Evolutionary conservation across 1,140 invertebrate species (phyloP).

Genomic region (Hyles vespertilio): DNA sequence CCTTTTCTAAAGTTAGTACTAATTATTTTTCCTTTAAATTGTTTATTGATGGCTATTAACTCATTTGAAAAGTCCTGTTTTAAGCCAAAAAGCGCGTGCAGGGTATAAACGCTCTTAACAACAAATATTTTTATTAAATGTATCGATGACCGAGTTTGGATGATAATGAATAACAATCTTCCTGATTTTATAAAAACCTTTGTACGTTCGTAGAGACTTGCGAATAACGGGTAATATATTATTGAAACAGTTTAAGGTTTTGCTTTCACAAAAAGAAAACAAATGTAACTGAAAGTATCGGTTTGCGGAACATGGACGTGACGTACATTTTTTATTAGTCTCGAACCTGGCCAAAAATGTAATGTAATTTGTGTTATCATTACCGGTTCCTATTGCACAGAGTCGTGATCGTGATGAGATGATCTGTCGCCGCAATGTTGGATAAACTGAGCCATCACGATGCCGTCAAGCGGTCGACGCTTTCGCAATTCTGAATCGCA

Average conservation of each 20-base stretch:
- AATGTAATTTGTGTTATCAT: constrained; percentile 30
- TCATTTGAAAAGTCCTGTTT: too few species aligned
- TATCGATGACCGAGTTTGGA: too few species aligned
- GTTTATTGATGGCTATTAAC: too few species aligned
- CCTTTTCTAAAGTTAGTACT: too few species aligned
- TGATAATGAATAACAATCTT: too few species aligned
- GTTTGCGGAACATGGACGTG: constrained; percentile 16
- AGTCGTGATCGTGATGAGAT: constrained; percentile 46
- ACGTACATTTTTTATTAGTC: constrained; percentile 22
- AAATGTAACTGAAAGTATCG: constrained; percentile 17
- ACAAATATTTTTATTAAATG: too few species aligned
- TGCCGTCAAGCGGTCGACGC: constrained; percentile 21
- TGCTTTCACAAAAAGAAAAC: not conserved
- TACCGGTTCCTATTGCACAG: constrained; percentile 29
- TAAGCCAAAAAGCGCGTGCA: too few species aligned
- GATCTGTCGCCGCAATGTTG: constrained; percentile 33
- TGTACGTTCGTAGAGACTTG: too few species aligned
- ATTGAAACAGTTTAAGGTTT: not conserved
- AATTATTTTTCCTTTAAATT: too few species aligned
- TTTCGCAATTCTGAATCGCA: constrained; percentile 18
- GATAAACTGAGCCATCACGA: constrained; percentile 29
- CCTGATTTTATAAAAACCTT: too few species aligned
- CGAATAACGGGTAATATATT: too few species aligned
- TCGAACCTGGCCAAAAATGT: constrained; percentile 9
- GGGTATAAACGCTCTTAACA: too few species aligned